These are phyloP conservation scores for Eilema caniola DNA, from an alignment of 2,888 invertebrate genomes.

Conservation along the genomic window DNA sequence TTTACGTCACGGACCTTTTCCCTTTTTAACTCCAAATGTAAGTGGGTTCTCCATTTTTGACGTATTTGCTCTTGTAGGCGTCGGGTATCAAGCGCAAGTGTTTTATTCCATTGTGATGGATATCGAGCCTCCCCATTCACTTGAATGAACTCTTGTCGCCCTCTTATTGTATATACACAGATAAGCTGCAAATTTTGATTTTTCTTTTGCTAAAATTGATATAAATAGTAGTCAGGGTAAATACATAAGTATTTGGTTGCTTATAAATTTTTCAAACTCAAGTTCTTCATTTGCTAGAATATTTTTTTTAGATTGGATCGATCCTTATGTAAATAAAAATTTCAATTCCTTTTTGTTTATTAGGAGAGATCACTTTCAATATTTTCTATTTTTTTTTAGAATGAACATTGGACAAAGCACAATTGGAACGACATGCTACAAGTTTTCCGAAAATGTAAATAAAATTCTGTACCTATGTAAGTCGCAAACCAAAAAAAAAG, in stretches of 20 bases:
- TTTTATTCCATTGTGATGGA: conserved; percentile 40
- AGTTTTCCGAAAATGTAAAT: too few relatives aligned
- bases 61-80: conserved; percentile 10
- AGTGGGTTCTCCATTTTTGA: conserved; percentile 5
- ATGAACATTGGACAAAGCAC: too few relatives aligned
- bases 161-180: conserved; percentile 24
- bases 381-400: too few relatives aligned
- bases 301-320: too few relatives aligned
- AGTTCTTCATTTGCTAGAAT: too few relatives aligned
- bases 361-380: too few relatives aligned
- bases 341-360: too few relatives aligned
- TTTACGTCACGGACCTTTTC: background rate
- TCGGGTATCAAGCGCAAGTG: conserved; percentile 31
- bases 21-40: conserved; percentile 1
- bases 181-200: conserved; percentile 16
- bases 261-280: too few relatives aligned
- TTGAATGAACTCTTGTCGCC: conserved; percentile 24
- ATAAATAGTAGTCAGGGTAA: background rate
- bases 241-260: too few relatives aligned
- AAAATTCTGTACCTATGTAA: too few relatives aligned
- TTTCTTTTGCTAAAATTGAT: background rate
- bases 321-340: too few relatives aligned
- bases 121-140: conserved; percentile 18
- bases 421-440: too few relatives aligned
- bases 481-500: background rate